phyloP scores from a whole-genome alignment of 2,797 vertebrate species.

The Avahi laniger region DNA sequence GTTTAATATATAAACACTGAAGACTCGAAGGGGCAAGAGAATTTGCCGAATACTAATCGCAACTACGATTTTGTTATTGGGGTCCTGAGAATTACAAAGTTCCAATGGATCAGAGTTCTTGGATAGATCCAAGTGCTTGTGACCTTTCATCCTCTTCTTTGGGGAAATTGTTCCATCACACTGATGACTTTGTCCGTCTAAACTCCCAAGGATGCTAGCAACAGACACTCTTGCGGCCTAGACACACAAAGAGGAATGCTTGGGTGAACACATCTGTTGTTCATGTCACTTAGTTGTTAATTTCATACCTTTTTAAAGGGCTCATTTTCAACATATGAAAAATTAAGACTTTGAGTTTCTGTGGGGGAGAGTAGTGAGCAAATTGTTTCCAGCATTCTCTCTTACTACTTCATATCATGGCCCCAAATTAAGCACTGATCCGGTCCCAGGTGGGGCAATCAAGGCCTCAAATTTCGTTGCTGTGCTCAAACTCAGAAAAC shows the following conservation, averaged over 20 bases:
- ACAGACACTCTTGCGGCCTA: neutral
- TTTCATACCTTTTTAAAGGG: slow-evolving; percentile 41
- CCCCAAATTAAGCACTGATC: neutral
- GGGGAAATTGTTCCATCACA: neutral
- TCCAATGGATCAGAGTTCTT: neutral
- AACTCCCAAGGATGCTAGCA: neutral
- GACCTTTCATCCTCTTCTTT: neutral
- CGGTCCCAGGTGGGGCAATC: neutral
- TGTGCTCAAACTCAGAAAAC: neutral
- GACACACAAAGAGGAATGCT: neutral
- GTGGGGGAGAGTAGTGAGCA: neutral
- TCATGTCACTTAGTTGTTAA: slow-evolving; percentile 2
- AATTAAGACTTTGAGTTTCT: slow-evolving; percentile 4
- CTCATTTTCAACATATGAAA: slow-evolving; percentile 35
- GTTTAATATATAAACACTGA: neutral
- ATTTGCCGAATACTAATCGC: neutral
- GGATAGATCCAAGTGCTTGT: neutral
- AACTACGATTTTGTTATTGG: neutral
- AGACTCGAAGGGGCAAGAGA: neutral
- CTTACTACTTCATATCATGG: neutral
- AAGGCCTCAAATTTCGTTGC: neutral
- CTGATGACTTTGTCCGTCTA: neutral
- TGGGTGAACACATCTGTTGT: neutral
- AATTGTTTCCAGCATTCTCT: neutral
- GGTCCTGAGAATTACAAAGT: neutral